Percentiles rank a stretch among this genome's conserved stretches.
phyloP scores from a whole-genome alignment of 2,888 invertebrate species.

The Beris chalybata region DNA sequence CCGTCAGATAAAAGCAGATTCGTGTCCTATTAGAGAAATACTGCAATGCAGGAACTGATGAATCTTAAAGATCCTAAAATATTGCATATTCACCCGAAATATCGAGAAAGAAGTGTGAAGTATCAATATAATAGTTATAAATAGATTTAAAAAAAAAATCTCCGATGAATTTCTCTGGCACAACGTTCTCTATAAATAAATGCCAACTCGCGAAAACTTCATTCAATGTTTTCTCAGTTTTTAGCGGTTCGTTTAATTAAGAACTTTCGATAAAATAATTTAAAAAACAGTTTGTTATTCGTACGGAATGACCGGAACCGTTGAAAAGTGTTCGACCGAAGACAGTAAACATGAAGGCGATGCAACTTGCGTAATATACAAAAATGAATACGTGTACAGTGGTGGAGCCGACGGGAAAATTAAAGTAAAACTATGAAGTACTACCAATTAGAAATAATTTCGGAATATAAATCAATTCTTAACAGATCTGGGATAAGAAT shows the following conservation, averaged over 20 bases:
- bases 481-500: constrained; percentile 53
- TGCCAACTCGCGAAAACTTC: background rate
- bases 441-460: background rate
- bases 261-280: background rate
- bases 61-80: too few species aligned
- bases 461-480: constrained; percentile 13
- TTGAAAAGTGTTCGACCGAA: constrained; percentile 43
- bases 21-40: too few species aligned
- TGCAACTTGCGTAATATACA: constrained; percentile 49
- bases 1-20: too few species aligned
- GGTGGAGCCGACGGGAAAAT: constrained; percentile 57
- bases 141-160: background rate
- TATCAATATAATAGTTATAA: constrained; percentile 8
- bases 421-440: constrained; percentile 45
- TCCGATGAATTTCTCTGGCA: background rate
- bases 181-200: constrained; percentile 27
- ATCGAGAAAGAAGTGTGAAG: constrained; percentile 3
- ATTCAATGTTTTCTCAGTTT: constrained; percentile 11
- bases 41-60: too few species aligned
- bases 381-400: constrained; percentile 49
- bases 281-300: background rate
- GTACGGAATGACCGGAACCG: constrained; percentile 41
- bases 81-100: background rate
- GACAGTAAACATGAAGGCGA: constrained; percentile 52
- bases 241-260: background rate